A percentile compares a stretch with the other conserved stretches of the same genome.
Evolutionary conservation across 2,797 vertebrate genomes (phyloP).

Genomic region (Xyrichtys novacula): DNA sequence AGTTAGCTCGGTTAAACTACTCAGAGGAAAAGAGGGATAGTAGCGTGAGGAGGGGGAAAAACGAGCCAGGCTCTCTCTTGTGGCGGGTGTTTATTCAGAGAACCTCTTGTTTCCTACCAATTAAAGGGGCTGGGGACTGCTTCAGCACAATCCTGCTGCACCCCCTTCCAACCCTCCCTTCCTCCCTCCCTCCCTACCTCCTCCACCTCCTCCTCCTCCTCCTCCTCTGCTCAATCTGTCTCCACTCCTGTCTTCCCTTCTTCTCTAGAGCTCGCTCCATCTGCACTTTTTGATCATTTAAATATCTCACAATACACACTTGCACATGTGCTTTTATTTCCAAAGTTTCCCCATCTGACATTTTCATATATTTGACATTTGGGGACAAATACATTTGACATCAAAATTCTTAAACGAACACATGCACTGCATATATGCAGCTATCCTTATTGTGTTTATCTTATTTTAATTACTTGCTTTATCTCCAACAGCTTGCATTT

Average conservation of each 20-base stretch:
- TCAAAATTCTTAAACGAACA: background rate
- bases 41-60: slow-evolving; percentile 48
- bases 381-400: background rate
- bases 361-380: slow-evolving; percentile 5
- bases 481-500: slow-evolving; percentile 50
- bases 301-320: slow-evolving; percentile 32
- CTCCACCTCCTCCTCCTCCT: slow-evolving; percentile 23
- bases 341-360: slow-evolving; percentile 4
- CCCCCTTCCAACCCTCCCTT: slow-evolving; percentile 30
- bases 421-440: background rate
- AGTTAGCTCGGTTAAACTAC: slow-evolving; percentile 58
- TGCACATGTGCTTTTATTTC: slow-evolving; percentile 15
- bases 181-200: slow-evolving; percentile 23
- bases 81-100: slow-evolving; percentile 77
- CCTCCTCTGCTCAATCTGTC: slow-evolving; percentile 61
- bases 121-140: slow-evolving; percentile 69
- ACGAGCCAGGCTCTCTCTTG: slow-evolving; percentile 64
- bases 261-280: slow-evolving; percentile 41
- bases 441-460: slow-evolving; percentile 48
- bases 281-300: slow-evolving; percentile 53
- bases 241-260: slow-evolving; percentile 41
- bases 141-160: slow-evolving; percentile 59
- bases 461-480: slow-evolving; percentile 58
- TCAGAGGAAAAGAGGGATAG: slow-evolving; percentile 54
- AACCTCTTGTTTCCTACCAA: slow-evolving; percentile 77